Conservation (phyloP, 2,797 vertebrate genomes). For the Carcharodon carcharias region DNA sequence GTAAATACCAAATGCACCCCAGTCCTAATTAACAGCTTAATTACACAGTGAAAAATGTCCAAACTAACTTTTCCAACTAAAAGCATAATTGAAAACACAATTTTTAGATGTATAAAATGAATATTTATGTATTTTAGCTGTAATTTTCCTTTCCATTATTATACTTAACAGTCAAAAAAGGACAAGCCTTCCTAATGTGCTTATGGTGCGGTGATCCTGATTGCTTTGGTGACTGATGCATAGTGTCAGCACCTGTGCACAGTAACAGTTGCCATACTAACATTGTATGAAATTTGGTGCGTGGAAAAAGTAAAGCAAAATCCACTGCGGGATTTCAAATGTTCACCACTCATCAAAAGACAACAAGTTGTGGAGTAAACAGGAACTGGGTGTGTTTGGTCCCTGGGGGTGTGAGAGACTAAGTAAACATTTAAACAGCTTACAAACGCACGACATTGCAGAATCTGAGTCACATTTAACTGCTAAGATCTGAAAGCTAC, state of each 20-base stretch:
- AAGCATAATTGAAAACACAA: not conserved
- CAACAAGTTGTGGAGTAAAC: not conserved
- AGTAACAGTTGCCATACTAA: not conserved
- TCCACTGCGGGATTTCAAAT: not conserved
- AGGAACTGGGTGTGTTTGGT: not conserved
- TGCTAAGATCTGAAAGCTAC: not conserved
- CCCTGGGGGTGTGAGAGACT: not conserved
- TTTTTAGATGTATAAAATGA: not conserved
- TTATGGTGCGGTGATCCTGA: not conserved
- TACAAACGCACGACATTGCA: not conserved
- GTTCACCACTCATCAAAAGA: not conserved
- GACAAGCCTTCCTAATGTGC: not conserved
- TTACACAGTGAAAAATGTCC: not conserved
- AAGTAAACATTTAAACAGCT: slow-evolving; percentile 32
- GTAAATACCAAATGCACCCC: not conserved
- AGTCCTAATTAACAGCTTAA: not conserved
- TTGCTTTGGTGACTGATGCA: not conserved
- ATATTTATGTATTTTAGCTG: not conserved
- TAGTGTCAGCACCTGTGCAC: not conserved
- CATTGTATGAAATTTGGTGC: not conserved
- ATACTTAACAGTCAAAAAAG: not conserved
- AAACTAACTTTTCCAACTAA: not conserved
- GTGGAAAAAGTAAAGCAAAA: not conserved
- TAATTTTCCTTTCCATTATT: not conserved
- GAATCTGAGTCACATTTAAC: not conserved